These are phyloP conservation scores for Plebejus melissa DNA, from an alignment of 2,888 invertebrate species.

Conservation along the genomic window DNA sequence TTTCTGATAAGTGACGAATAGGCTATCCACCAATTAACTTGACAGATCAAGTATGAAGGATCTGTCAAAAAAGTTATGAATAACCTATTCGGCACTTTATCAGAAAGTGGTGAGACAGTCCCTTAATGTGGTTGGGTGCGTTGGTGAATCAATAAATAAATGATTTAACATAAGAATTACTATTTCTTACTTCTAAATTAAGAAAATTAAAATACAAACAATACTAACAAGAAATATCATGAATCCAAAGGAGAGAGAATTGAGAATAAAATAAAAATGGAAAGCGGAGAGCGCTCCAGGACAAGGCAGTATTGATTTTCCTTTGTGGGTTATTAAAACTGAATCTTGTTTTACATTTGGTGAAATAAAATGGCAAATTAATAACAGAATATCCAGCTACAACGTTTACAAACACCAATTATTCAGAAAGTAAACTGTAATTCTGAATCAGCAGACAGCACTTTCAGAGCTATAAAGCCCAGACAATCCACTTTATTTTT, in stretches of 20 bases:
- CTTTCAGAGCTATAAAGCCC: neutral
- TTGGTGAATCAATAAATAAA: too few relatives aligned
- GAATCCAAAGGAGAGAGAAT: neutral
- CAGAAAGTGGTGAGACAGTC: too few relatives aligned
- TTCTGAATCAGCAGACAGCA: neutral
- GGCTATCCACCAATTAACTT: too few relatives aligned
- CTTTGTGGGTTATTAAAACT: conserved; percentile 11
- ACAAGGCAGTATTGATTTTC: conserved; percentile 7
- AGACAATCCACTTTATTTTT: neutral
- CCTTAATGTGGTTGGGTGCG: too few relatives aligned
- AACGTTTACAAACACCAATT: neutral
- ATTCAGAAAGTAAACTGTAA: neutral
- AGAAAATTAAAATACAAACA: neutral
- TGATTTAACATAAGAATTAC: neutral
- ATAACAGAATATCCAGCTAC: neutral
- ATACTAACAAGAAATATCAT: neutral
- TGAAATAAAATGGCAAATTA: neutral
- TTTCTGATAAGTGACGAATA: too few relatives aligned
- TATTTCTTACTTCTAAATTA: neutral
- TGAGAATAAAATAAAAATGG: conserved; percentile 4
- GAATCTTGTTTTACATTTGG: neutral
- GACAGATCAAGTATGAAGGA: too few relatives aligned
- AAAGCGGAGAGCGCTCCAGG: neutral
- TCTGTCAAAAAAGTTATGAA: too few relatives aligned
- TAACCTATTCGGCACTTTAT: too few relatives aligned